Percentiles rank a stretch among this genome's conserved stretches.
These are phyloP conservation scores for Papilio glaucus DNA, from an alignment of 1,140 invertebrate genomes.

Conservation along the genomic window DNA sequence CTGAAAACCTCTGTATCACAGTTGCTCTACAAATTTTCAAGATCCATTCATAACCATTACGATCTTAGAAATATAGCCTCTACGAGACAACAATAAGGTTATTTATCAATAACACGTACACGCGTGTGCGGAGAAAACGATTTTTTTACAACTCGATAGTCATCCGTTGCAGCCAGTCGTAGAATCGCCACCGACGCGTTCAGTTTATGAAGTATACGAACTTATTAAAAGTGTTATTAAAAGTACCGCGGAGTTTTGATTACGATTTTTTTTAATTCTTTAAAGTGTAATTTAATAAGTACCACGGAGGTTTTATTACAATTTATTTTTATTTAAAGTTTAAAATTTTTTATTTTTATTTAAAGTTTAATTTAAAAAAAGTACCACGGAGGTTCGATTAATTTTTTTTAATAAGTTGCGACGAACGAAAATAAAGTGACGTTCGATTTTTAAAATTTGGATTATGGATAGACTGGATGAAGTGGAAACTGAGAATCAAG, in stretches of 20 bases:
- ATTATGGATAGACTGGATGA: slow-evolving; percentile 29
- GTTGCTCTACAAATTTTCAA: neutral
- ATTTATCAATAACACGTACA: slow-evolving; percentile 33
- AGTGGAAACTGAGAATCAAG: slow-evolving; percentile 35
- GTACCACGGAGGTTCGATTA: neutral
- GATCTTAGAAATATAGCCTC: neutral
- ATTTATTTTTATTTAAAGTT: neutral
- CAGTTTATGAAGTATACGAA: neutral
- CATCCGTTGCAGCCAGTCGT: slow-evolving; percentile 25
- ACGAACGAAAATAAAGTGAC: neutral
- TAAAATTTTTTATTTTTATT: neutral
- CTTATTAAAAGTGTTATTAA: neutral
- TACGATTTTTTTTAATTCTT: neutral
- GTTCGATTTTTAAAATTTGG: slow-evolving; percentile 26
- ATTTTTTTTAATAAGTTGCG: neutral
- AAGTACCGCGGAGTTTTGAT: neutral
- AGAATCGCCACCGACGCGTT: slow-evolving; percentile 18
- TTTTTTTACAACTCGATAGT: slow-evolving; percentile 9
- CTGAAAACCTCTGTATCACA: neutral
- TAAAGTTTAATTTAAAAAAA: neutral
- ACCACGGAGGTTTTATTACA: neutral
- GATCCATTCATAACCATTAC: slow-evolving; percentile 23
- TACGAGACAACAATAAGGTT: slow-evolving; percentile 6
- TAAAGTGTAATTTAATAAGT: neutral
- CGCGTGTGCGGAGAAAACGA: neutral